Evolutionary conservation across 2,113 vertebrate genomes (phyloP), one percentile per base, ranked within the genome.

Genomic region (Andinoacara biseriatus): DNA sequence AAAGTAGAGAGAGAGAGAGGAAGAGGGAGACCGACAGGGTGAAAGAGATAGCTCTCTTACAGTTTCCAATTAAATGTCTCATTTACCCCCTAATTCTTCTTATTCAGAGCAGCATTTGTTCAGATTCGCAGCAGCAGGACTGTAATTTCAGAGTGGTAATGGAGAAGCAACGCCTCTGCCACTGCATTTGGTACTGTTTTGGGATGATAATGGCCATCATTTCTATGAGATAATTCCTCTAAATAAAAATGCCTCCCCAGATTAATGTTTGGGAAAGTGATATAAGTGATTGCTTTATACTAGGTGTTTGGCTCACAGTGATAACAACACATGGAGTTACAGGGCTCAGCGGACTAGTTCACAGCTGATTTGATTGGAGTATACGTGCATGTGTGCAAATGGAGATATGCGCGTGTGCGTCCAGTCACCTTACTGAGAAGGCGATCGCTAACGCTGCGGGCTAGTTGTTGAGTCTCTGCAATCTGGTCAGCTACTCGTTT

Each of bases 391-490:
- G 81, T 10, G 80, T 76, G 74, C 18, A 33, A 1, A 69, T 74
- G 62, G 7, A 54, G n/a, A 74, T 83, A 8, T 56, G 31, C 10
- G 63, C 15, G 3, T 61, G 63, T 33, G 74, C 7, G 56, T 33
- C 83, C 87, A 61, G 86, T 74, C 88, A 99, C 98, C 97, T 99
- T 99, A 93, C 93, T 96, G 91, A 99, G 96, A 94, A 96, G 94
- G 91, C 98, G 97, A 91, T 99, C 98, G 0, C 97, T 95, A 87
- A 98, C 94, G 8, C 97, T 98, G 93, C 96, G 96, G 84, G 97
- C 96, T n/a, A 99, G 96, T 90, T 98, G 98, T 78, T 98, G 97
- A 81, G 98, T 98, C 87, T 99, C 98, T 0, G 97, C 95, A n/a
- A 97, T 93, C 94, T 99, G 98, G 94, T 99, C 98, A 0, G 97